Evolutionary conservation across 2,113 vertebrate species (phyloP).

Genomic region (Chauna torquata): DNA sequence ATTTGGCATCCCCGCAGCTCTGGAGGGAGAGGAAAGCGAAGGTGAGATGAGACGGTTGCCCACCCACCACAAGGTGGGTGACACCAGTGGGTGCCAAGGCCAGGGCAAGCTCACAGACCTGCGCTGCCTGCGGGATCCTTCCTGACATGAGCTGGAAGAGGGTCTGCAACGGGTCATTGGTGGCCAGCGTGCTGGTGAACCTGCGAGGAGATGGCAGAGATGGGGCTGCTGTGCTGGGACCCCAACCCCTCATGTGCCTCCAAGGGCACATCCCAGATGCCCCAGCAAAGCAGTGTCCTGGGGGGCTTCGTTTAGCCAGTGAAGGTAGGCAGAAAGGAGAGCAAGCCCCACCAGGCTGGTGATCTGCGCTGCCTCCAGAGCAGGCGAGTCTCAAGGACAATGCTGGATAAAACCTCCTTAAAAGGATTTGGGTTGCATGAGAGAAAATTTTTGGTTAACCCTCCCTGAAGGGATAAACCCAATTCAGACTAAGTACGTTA

Average conservation of each 20-base stretch:
- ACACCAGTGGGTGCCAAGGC: not conserved
- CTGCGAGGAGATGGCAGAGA: constrained; percentile 67
- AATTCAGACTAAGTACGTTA: not conserved
- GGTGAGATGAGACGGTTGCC: not conserved
- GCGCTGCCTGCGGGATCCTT: constrained; percentile 84
- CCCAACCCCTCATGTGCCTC: not conserved
- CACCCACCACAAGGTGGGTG: not conserved
- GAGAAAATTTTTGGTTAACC: not conserved
- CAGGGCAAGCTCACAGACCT: constrained; percentile 69
- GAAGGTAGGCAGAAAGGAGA: not conserved
- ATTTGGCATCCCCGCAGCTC: constrained; percentile 83
- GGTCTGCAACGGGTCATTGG: constrained; percentile 89
- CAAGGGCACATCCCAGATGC: not conserved
- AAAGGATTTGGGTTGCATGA: not conserved
- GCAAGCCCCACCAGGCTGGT: not conserved
- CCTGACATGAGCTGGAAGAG: constrained; percentile 92
- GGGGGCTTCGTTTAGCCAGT: not conserved
- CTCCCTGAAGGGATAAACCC: constrained; percentile 29
- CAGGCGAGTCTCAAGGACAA: not conserved
- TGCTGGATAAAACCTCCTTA: not conserved
- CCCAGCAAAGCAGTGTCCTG: not conserved
- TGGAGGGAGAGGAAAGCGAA: constrained; percentile 24
- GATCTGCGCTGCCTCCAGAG: not conserved
- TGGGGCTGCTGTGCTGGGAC: not conserved
- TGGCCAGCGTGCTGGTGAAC: constrained; percentile 86